Conservation (phyloP, 2,888 invertebrate species). For the Entomobrya proxima region DNA sequence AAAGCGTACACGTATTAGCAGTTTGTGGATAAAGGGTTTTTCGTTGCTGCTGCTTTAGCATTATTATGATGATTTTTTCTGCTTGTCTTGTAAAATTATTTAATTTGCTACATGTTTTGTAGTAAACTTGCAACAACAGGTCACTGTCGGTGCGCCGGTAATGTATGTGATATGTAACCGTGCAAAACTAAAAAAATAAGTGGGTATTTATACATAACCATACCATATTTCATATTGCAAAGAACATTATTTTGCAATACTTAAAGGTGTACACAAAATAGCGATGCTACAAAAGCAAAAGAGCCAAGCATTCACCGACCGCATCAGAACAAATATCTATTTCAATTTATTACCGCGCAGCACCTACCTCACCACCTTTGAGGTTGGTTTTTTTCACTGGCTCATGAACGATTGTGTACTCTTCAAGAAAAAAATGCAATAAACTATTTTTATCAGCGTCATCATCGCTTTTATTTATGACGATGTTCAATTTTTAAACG, state of each 20-base stretch:
- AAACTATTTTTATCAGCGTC: constrained; percentile 13
- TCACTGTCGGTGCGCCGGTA: too few species aligned
- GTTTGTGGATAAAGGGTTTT: neutral
- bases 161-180: neutral
- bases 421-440: neutral
- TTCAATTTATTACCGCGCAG: constrained; percentile 19
- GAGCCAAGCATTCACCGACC: neutral
- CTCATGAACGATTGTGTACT: neutral
- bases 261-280: neutral
- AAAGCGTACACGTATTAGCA: too few species aligned
- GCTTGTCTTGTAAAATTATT: constrained; percentile 10
- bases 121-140: neutral
- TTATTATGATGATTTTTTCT: neutral
- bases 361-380: constrained; percentile 22
- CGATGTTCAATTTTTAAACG: neutral
- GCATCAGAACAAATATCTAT: constrained; percentile 17
- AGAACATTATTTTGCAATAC: too few species aligned
- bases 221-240: too few species aligned
- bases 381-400: neutral
- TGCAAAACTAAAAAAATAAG: neutral
- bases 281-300: neutral
- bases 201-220: too few species aligned
- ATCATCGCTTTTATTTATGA: constrained; percentile 25
- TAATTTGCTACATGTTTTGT: neutral
- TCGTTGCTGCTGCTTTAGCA: neutral